Conservation (phyloP, 2,888 invertebrate species). For the Eugnorisma glareosa region DNA sequence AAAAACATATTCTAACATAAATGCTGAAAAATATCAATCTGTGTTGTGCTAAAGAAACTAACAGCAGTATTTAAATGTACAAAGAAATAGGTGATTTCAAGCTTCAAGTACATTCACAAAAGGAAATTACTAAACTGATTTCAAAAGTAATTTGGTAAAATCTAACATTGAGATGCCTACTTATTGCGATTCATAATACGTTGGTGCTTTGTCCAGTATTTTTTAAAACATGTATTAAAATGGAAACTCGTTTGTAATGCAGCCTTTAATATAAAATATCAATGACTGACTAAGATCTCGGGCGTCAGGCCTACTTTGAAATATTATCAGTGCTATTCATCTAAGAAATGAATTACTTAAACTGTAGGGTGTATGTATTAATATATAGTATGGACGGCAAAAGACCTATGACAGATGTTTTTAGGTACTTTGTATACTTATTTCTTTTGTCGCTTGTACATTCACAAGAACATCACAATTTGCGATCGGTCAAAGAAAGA, state of each 20-base stretch:
- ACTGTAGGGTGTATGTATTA: constrained; percentile 38
- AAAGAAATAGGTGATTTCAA: constrained; percentile 31
- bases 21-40: constrained; percentile 12
- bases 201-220: constrained; percentile 63
- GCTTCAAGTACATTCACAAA: constrained; percentile 14
- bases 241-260: constrained; percentile 10
- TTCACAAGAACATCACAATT: background rate
- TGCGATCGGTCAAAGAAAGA: background rate
- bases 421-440: background rate
- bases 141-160: constrained; percentile 26
- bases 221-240: constrained; percentile 25
- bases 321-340: constrained; percentile 60
- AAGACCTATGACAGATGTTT: constrained; percentile 1
- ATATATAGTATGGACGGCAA: constrained; percentile 4
- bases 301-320: constrained; percentile 73
- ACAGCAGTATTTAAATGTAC: constrained; percentile 48
- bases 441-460: constrained; percentile 26
- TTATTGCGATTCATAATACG: constrained; percentile 41
- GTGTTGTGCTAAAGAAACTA: constrained; percentile 16
- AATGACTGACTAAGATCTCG: constrained; percentile 79
- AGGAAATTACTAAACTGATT: constrained; percentile 12
- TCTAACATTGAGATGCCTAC: constrained; percentile 30
- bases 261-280: constrained; percentile 47
- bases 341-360: constrained; percentile 60
- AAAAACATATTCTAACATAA: constrained; percentile 3